phyloP scores from a whole-genome alignment of 2,113 vertebrate genomes.

The Capreolus pygargus region DNA sequence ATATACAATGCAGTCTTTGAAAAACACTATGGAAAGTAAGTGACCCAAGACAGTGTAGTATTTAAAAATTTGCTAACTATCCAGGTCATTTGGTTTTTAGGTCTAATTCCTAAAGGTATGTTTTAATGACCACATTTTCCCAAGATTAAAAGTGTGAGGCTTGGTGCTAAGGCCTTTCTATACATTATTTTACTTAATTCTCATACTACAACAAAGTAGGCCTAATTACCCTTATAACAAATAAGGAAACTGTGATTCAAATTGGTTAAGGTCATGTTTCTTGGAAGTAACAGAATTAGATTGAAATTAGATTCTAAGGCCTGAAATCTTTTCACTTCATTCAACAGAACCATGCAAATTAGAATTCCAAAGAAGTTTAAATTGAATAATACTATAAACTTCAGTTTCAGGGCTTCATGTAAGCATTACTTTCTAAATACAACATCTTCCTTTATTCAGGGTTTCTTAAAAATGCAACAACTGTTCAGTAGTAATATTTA shows the following conservation, averaged over 20 bases:
- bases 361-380: neutral
- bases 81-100: slow-evolving; percentile 33
- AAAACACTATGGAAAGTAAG: slow-evolving; percentile 39
- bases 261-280: neutral
- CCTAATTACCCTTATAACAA: slow-evolving; percentile 29
- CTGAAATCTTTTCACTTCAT: neutral
- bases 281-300: neutral
- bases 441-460: neutral
- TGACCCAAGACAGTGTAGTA: slow-evolving; percentile 46
- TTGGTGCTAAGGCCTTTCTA: neutral
- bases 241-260: slow-evolving; percentile 1
- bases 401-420: neutral
- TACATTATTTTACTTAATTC: slow-evolving; percentile 42
- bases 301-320: neutral
- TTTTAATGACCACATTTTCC: slow-evolving; percentile 54
- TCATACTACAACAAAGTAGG: neutral
- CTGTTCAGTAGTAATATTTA: neutral
- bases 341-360: neutral
- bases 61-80: slow-evolving; percentile 52
- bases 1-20: slow-evolving; percentile 55
- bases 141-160: slow-evolving; percentile 23
- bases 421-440: neutral
- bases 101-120: slow-evolving; percentile 59
- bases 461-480: neutral
- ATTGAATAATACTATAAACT: neutral